phyloP scores from a whole-genome alignment of 2,888 invertebrate genomes.

The Drosophila subsilvestris region DNA sequence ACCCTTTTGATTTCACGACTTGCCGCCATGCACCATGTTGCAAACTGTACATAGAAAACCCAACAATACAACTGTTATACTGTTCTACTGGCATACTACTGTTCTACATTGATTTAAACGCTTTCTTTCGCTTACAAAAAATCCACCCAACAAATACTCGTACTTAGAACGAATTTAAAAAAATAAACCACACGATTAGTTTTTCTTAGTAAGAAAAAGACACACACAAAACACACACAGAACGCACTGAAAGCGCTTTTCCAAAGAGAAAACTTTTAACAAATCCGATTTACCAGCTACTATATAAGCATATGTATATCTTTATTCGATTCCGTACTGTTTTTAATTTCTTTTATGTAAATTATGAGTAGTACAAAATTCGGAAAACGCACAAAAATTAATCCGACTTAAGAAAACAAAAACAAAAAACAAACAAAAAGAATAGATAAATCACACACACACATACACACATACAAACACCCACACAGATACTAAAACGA shows the following conservation, averaged over 20 bases:
- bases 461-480: constrained; percentile 11
- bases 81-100: not conserved
- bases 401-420: not conserved
- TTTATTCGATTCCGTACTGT: constrained; percentile 25
- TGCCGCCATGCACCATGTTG: not conserved
- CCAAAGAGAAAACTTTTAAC: constrained; percentile 8
- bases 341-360: not conserved
- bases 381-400: constrained; percentile 20
- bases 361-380: not conserved
- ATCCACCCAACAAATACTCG: not conserved
- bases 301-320: not conserved
- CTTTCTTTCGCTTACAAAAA: constrained; percentile 18
- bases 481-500: constrained; percentile 11
- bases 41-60: not conserved
- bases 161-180: not conserved
- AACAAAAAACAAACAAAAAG: constrained; percentile 12
- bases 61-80: not conserved
- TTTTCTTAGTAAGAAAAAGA: constrained; percentile 18
- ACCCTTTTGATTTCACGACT: not conserved
- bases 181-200: constrained; percentile 2
- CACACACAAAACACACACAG: not conserved
- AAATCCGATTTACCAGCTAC: constrained; percentile 10
- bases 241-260: constrained; percentile 28
- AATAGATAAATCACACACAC: constrained; percentile 5
- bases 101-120: not conserved